phyloP scores from a whole-genome alignment of 1,140 invertebrate genomes.

The Saccostrea glomerata region DNA sequence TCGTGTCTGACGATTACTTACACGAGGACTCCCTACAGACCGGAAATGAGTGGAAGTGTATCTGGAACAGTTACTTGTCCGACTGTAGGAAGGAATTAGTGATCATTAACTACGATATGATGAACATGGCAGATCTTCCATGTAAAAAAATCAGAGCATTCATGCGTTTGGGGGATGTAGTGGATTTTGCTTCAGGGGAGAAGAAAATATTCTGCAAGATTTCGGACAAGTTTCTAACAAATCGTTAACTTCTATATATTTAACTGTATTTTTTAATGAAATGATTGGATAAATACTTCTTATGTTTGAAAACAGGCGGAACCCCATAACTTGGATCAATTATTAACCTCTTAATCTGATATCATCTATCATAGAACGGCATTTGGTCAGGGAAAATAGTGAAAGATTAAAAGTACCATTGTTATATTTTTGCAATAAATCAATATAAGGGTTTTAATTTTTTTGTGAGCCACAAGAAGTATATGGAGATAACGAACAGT shows the following conservation, averaged over 20 bases:
- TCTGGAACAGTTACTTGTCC: not conserved
- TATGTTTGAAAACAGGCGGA: too few relatives aligned
- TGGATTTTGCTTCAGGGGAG: not conserved
- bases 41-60: not conserved
- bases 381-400: too few relatives aligned
- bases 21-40: not conserved
- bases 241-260: not conserved
- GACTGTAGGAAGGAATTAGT: not conserved
- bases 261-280: too few relatives aligned
- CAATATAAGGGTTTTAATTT: too few relatives aligned
- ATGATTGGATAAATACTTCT: too few relatives aligned
- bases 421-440: too few relatives aligned
- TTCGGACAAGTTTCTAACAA: not conserved
- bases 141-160: not conserved
- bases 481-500: too few relatives aligned
- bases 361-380: too few relatives aligned
- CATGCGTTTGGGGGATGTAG: conserved; percentile 6
- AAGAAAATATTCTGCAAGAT: not conserved
- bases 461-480: too few relatives aligned
- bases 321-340: too few relatives aligned
- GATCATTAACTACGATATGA: not conserved
- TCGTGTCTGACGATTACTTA: not conserved
- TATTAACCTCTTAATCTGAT: too few relatives aligned
- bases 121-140: not conserved
- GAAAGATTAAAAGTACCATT: too few relatives aligned